Percentiles rank a stretch among this genome's conserved stretches.
phyloP scores from a whole-genome alignment of 1,140 invertebrate genomes.

The Eufriesea mexicana region DNA sequence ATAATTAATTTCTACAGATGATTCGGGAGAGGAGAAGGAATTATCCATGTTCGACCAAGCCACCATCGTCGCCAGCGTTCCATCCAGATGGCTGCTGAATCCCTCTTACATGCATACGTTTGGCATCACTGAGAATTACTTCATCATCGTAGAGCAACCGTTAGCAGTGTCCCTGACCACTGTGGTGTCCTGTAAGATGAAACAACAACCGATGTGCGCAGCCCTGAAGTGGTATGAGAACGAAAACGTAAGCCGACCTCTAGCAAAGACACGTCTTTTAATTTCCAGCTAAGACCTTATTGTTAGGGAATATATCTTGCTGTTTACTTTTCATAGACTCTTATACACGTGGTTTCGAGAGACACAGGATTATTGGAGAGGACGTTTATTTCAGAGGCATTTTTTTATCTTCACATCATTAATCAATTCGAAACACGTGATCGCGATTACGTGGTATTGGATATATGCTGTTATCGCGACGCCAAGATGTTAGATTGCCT shows the following conservation, averaged over 20 bases:
- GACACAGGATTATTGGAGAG: slow-evolving; percentile 84
- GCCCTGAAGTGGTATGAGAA: slow-evolving; percentile 89
- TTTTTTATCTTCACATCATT: slow-evolving; percentile 95
- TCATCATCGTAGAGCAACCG: slow-evolving; percentile 92
- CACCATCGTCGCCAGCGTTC: slow-evolving; percentile 86
- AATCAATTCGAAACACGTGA: slow-evolving; percentile 91
- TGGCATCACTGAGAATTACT: slow-evolving; percentile 92
- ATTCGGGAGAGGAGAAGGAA: slow-evolving; percentile 60
- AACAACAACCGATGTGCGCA: slow-evolving; percentile 84
- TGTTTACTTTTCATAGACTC: slow-evolving; percentile 84
- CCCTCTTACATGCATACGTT: slow-evolving; percentile 95
- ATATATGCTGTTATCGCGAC: slow-evolving; percentile 92
- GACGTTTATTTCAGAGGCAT: slow-evolving; percentile 87
- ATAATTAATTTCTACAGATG: slow-evolving; percentile 50
- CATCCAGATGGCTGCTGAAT: slow-evolving; percentile 88
- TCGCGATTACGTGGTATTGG: slow-evolving; percentile 87
- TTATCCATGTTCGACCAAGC: slow-evolving; percentile 88
- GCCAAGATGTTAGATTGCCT: slow-evolving; percentile 92
- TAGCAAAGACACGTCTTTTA: too few relatives aligned
- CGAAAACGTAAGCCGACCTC: slow-evolving; percentile 83
- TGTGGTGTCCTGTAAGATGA: slow-evolving; percentile 84
- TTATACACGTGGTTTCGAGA: slow-evolving; percentile 88
- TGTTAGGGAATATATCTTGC: slow-evolving; percentile 4
- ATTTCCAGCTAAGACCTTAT: neutral
- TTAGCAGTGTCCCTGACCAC: slow-evolving; percentile 86